Evolutionary conservation across 2,888 invertebrate genomes (phyloP), one percentile per base, ranked within the genome.

Genomic region (Drosophila macrothrix): DNA sequence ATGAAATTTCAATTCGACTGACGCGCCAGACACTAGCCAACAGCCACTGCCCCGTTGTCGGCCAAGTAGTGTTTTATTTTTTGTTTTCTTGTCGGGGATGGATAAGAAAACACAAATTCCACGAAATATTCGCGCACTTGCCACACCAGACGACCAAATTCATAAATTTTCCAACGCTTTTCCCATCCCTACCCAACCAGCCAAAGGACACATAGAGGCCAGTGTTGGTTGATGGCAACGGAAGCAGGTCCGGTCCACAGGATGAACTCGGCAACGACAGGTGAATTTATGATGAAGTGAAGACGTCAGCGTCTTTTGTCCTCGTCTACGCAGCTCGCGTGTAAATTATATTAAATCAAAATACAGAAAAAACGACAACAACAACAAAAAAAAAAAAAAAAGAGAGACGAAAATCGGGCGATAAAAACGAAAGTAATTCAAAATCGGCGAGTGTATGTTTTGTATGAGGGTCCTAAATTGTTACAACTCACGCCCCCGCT

Each of bases 251-350:
- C 85, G 86, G 77, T 72, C 49, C 74, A 28, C 35, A 67, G 78
- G 73, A 83, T 83, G 76, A 74, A 74, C 88, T 76, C 67, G 73
- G n/a, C 69, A 87, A 91, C 91, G 89, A 90, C 91, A 84, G 83
- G 90, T 91, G 90, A 90, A 90, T 90, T 91, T 90, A 91, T 91
- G 85, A 90, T 90, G 86, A 91, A 90, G 85, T 84, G 78, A 90
- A 91, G 70, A 73, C 83, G 80, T 90, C 90, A 90, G 83, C 90
- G 73, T 62, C 66, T 64, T 68, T 76, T 65, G 67, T 72, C 46
- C 67, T 41, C 65, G 58, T 37, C 90, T 88, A 85, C 88, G 90
- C 90, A 78, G 22, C 83, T 75, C 82, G 76, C 80, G 88, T 85
- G 75, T 84, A 86, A 89, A 82, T 86, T 82, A 79, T 79, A 82